Base-by-base conservation (phyloP, 1,140 invertebrate species). In the Camponotus pennsylvanicus region DNA sequence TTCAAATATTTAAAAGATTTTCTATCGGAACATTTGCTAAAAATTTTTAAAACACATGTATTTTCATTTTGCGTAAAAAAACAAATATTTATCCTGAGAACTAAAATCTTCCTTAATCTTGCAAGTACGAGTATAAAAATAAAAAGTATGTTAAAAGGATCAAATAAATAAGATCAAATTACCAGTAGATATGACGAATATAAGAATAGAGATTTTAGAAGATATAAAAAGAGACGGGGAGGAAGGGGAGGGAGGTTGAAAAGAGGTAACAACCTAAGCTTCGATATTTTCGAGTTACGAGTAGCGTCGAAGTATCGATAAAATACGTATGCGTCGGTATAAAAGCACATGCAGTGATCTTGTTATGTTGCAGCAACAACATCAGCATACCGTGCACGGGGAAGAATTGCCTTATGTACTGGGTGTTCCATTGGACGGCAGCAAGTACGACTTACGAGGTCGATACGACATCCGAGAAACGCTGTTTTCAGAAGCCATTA, bases 361-460 rank as follows among this genome's bases (percentile, higher is more conserved):
- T 83, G 86, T 89, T 88, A 87, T 89, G 83, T 93, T 92, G 61
- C 86, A 94, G 93, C 91, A 94, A 87, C 92, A 94, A 77, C 90
- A 90, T 4, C 93, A 92, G 55, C 92, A 88, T 0, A 95, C 96
- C 86, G 96, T 98, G 8, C 97, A 97, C 89, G 98, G 98, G 0
- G 98, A 99, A 93, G 98, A 99, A 92, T 92, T 99, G 91, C 97
- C 98, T 0, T 99, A 99, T 92, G 96, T 99, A 42, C 97, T 99
- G 85, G 99, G 99, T 4, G 97, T 98, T 11, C 98, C 99, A 9
- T 94, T 99, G 61, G 97, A 97, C 61, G 96, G 96, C 7, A 96
- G 96, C 15, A 97, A 96, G 71, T 96, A 97, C 88, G 97, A 98
- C 88, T 98, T 97, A 91, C 96, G 96, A 64, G 95, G 96, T 66